Evolutionary conservation across 1,140 invertebrate species (phyloP).

Genomic region (Zaprionus davidi): DNA sequence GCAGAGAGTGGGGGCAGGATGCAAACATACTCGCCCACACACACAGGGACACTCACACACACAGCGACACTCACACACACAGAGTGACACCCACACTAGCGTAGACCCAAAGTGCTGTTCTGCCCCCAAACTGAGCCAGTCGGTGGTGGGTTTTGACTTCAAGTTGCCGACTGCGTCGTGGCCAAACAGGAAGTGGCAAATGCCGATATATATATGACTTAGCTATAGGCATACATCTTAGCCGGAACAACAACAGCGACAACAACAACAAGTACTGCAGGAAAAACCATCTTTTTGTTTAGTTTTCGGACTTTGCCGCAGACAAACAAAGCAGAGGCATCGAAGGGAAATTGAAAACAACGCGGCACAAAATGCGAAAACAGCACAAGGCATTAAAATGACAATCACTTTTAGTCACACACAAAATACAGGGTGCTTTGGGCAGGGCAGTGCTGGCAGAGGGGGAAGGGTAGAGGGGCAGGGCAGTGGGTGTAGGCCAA

Average conservation of each 20-base stretch:
- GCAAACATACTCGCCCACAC: constrained; percentile 22
- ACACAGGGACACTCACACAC: constrained; percentile 1
- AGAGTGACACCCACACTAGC: background rate
- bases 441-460: constrained; percentile 13
- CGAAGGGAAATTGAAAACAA: constrained; percentile 75
- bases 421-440: constrained; percentile 9
- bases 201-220: constrained; percentile 69
- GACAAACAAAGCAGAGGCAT: constrained; percentile 32
- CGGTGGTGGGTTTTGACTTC: constrained; percentile 65
- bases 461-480: constrained; percentile 16
- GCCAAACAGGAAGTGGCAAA: constrained; percentile 76
- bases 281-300: constrained; percentile 64
- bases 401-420: constrained; percentile 73
- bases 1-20: constrained; percentile 29
- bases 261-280: constrained; percentile 44
- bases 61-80: no score
- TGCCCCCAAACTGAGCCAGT: constrained; percentile 14
- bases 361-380: constrained; percentile 8
- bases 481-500: constrained; percentile 30
- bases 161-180: constrained; percentile 32
- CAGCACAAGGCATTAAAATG: constrained; percentile 67
- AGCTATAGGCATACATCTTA: constrained; percentile 58
- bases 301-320: constrained; percentile 71
- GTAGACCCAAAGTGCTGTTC: constrained; percentile 64
- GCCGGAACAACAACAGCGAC: constrained; percentile 20